phyloP scores from a whole-genome alignment of 37 sponge, comb jelly and placozoan genomes.

The Corticium candelabrum region DNA sequence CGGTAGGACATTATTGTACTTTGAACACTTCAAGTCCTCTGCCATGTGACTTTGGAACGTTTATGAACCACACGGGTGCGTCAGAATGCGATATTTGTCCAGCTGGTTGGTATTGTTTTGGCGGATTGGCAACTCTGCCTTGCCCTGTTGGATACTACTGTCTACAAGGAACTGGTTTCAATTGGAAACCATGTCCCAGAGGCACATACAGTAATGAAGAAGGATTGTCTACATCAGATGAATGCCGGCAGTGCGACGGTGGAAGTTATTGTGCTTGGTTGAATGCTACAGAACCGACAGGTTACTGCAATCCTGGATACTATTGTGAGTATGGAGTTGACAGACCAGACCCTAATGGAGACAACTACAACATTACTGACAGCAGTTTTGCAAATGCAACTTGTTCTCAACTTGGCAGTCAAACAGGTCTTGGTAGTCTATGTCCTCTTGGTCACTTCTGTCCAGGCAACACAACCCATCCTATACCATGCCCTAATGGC shows the following conservation, averaged over 20 bases:
- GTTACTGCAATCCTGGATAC: conserved; percentile 25
- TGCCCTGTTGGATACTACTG: conserved; percentile 32
- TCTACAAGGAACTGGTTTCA: conserved; percentile 10
- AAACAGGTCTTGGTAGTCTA: conserved; percentile 5
- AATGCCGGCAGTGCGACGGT: conserved; percentile 18
- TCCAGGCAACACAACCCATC: not conserved
- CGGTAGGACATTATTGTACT: conserved; percentile 34
- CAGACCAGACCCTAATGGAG: conserved; percentile 15
- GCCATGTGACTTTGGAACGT: conserved; percentile 22
- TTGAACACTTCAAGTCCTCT: not conserved
- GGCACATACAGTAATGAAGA: conserved; percentile 19
- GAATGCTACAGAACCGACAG: conserved; percentile 10
- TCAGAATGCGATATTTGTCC: conserved; percentile 16
- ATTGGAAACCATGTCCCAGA: not conserved
- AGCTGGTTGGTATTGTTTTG: conserved; percentile 23
- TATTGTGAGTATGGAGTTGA: conserved; percentile 23
- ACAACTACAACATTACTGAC: not conserved
- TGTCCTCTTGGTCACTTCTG: conserved; percentile 11
- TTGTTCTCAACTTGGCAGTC: not conserved
- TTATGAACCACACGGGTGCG: conserved; percentile 9
- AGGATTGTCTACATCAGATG: conserved; percentile 12
- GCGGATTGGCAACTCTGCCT: conserved; percentile 7
- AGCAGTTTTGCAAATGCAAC: conserved; percentile 6
- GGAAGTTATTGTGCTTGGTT: conserved; percentile 23
- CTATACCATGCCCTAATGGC: conserved; percentile 13